Evolutionary conservation across 2,888 invertebrate genomes (phyloP).

Genomic region (Dastarcus helophoroides): DNA sequence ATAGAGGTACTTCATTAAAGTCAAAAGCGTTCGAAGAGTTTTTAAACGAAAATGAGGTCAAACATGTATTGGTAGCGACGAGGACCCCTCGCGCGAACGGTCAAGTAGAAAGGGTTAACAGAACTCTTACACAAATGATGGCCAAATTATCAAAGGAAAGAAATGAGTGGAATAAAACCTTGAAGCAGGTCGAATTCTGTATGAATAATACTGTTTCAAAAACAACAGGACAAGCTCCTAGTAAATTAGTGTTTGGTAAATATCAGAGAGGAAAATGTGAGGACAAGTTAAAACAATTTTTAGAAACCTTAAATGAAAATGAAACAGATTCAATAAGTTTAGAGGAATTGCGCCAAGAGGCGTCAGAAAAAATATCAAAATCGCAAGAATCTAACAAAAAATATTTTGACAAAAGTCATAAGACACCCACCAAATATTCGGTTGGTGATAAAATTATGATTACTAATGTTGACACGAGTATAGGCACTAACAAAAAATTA

Average conservation of each 20-base stretch:
- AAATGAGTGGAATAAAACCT: constrained; percentile 15
- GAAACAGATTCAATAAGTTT: too few relatives aligned
- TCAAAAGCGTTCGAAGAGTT: constrained; percentile 7
- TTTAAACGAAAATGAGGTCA: constrained; percentile 5
- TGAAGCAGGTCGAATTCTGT: constrained; percentile 14
- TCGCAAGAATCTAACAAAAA: too few relatives aligned
- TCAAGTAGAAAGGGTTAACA: constrained; percentile 9
- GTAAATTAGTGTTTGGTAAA: constrained; percentile 20
- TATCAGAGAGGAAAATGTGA: constrained; percentile 17
- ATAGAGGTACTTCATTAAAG: constrained; percentile 9
- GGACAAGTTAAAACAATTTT: constrained; percentile 14
- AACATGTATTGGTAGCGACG: constrained; percentile 7
- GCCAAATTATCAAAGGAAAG: constrained; percentile 4
- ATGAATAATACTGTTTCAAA: constrained; percentile 21
- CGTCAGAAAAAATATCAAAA: too few relatives aligned
- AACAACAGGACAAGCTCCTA: constrained; percentile 21
- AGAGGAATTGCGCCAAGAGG: too few relatives aligned
- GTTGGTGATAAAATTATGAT: too few relatives aligned
- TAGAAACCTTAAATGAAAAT: constrained; percentile 11
- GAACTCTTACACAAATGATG: constrained; percentile 7
- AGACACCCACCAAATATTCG: too few relatives aligned
- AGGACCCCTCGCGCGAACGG: constrained; percentile 8
- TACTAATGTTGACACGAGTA: too few relatives aligned
- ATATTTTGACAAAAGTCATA: too few relatives aligned
- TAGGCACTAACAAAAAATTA: too few relatives aligned